A percentile compares a stretch with the other conserved stretches of the same genome.
Evolutionary conservation across 2,888 invertebrate genomes (phyloP).

Genomic region (Holacanthella duospinosa): DNA sequence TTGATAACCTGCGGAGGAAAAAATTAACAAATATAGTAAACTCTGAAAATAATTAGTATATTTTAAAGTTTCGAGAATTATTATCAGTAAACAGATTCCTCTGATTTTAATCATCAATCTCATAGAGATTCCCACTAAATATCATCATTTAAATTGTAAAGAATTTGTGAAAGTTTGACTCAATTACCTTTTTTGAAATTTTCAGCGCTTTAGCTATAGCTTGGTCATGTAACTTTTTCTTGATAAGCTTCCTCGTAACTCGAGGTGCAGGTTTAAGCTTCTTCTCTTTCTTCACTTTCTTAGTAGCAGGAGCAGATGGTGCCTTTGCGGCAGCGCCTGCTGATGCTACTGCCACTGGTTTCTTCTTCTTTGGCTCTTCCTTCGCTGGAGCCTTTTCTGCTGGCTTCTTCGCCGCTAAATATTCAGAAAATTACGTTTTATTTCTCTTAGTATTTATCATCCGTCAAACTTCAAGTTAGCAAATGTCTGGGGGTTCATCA

Average conservation of each 20-base stretch:
- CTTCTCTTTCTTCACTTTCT: slow-evolving; percentile 46
- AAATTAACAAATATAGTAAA: too few relatives aligned
- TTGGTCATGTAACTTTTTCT: slow-evolving; percentile 40
- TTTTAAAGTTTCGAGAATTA: neutral
- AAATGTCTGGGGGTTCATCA: too few relatives aligned
- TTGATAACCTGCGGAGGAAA: slow-evolving; percentile 77
- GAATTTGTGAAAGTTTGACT: neutral
- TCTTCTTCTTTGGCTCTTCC: slow-evolving; percentile 41
- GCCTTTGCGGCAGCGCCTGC: slow-evolving; percentile 43
- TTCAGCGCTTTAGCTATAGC: slow-evolving; percentile 66
- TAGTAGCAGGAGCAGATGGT: slow-evolving; percentile 43
- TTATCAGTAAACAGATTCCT: slow-evolving; percentile 8
- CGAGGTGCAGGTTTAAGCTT: slow-evolving; percentile 37
- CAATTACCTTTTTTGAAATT: slow-evolving; percentile 67
- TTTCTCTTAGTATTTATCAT: too few relatives aligned
- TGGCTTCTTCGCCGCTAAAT: slow-evolving; percentile 42
- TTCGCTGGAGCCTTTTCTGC: slow-evolving; percentile 44
- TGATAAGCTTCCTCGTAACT: slow-evolving; percentile 31
- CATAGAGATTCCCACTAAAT: slow-evolving; percentile 52
- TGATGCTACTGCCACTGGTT: slow-evolving; percentile 19
- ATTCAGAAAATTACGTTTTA: neutral
- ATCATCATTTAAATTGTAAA: slow-evolving; percentile 42
- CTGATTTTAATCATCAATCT: slow-evolving; percentile 37
- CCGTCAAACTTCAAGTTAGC: too few relatives aligned
- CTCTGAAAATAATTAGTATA: neutral